Percentiles rank a stretch among this genome's conserved stretches.
These are phyloP conservation scores for Scortum barcoo DNA, from an alignment of 2,113 vertebrate species.

Conservation along the genomic window DNA sequence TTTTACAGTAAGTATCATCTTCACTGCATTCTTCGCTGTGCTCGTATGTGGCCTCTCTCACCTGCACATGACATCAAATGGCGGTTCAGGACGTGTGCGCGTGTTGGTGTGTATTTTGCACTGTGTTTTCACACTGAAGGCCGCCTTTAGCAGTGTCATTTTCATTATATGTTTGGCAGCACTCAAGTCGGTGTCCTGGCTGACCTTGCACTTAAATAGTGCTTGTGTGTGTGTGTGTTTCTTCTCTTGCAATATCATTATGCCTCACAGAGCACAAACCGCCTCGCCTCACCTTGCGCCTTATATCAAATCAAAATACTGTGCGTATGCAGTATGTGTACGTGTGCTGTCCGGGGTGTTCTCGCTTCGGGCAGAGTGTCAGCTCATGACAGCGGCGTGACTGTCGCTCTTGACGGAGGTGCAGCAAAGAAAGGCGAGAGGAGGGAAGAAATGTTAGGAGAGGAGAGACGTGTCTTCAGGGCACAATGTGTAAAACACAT, in stretches of 20 bases:
- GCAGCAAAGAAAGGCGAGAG: background rate
- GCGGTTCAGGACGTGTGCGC: background rate
- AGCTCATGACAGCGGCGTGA: constrained; percentile 53
- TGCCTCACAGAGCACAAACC: constrained; percentile 15
- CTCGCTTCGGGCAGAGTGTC: constrained; percentile 59
- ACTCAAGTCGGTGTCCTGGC: constrained; percentile 2
- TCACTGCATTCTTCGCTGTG: constrained; percentile 6
- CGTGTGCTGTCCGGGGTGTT: constrained; percentile 15
- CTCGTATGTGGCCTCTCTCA: constrained; percentile 12
- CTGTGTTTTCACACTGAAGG: background rate
- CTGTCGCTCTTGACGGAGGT: constrained; percentile 30
- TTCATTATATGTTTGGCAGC: constrained; percentile 33
- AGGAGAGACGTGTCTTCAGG: background rate
- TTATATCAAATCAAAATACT: constrained; percentile 21
- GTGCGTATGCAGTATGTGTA: background rate
- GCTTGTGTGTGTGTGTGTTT: constrained; percentile 7
- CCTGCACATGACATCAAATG: constrained; percentile 1
- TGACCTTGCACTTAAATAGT: constrained; percentile 33
- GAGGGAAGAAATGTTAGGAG: background rate
- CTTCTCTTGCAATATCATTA: background rate
- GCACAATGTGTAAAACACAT: background rate
- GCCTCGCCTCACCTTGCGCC: background rate
- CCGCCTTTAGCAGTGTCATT: constrained; percentile 4
- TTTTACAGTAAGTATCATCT: constrained; percentile 17
- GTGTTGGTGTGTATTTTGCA: background rate